Base-by-base conservation (phyloP, 2,113 vertebrate genomes). In the Grammomys surdaster region DNA sequence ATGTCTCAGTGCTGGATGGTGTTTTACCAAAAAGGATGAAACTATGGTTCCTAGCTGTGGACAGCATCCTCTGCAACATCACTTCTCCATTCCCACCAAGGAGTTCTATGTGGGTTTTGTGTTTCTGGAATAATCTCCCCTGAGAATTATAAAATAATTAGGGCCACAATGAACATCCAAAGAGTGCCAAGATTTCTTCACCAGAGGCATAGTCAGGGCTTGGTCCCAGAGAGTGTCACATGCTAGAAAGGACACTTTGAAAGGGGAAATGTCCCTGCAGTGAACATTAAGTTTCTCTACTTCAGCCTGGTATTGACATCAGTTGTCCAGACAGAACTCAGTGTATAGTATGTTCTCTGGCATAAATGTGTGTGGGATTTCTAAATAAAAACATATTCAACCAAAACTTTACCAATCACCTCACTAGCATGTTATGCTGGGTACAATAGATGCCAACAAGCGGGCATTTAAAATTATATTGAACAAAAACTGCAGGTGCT, bases 401-500 rank as follows among this genome's bases (percentile, higher is more conserved):
- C 72, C 19, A 89, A 86, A 87, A 90, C 60, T 58, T 48, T 51
- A 51, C 9, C 51, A 65, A 5, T 76, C 93, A 95, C 65, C 67
- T n/a, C 67, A 69, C 6, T 60, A 76, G 60, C 19, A 92, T 60
- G 77, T 76, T 90, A 95, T 81, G 16, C 69, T 28, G 31, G 80
- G 63, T 87, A 87, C 93, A 89, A 73, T 2, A 46, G 69, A 54
- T 84, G 54, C 60, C 56, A 51, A 31, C 22, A 78, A 80, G 87
- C 93, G 92, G 60, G 69, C 22, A 92, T 85, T 80, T 92, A 90
- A 88, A 65, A 81, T 76, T 48, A 88, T 48, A 63, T 43, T 88
- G 17, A 85, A 88, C 36, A 92, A 51, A 93, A 96, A 58, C 36
- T 58, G 11, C 12, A 12, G 26, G 63, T n/a, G 63, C 73, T 43